phyloP scores from a whole-genome alignment of 2,113 vertebrate genomes.

The Hippocampus comes region DNA sequence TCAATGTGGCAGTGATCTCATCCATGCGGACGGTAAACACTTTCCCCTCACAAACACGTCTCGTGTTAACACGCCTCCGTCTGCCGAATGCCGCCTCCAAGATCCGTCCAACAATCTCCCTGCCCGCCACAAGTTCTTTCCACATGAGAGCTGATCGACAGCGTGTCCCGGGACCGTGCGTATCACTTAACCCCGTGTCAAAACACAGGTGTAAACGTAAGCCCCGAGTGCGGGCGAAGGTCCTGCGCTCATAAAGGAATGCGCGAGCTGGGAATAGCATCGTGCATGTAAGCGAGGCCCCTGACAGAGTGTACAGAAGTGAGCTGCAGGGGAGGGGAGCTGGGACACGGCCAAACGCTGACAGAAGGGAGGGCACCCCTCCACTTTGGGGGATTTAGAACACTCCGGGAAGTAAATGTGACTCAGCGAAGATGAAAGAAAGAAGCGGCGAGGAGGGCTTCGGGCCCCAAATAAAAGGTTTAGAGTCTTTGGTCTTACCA shows the following conservation, averaged over 20 bases:
- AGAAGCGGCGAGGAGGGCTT: neutral
- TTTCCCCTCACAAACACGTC: constrained; percentile 11
- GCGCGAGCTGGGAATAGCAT: constrained; percentile 50
- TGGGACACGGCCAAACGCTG: constrained; percentile 44
- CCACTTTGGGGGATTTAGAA: constrained; percentile 29
- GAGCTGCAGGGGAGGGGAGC: constrained; percentile 15
- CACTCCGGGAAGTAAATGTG: constrained; percentile 7
- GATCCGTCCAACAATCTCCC: neutral
- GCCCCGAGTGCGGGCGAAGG: constrained; percentile 35
- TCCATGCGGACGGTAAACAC: neutral
- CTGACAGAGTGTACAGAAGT: constrained; percentile 22
- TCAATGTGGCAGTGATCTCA: neutral
- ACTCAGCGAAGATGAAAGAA: constrained; percentile 10
- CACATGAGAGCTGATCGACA: constrained; percentile 51
- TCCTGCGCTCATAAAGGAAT: constrained; percentile 52
- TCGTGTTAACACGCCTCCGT: constrained; percentile 11
- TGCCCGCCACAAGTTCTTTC: neutral
- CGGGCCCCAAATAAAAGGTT: neutral
- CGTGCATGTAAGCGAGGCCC: constrained; percentile 32
- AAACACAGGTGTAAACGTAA: constrained; percentile 58
- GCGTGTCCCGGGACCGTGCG: constrained; percentile 47
- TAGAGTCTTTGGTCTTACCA: constrained; percentile 77
- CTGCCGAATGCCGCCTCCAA: constrained; percentile 13
- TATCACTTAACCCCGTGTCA: constrained; percentile 69
- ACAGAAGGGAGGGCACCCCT: constrained; percentile 30